phyloP scores from a whole-genome alignment of 2,888 invertebrate species.

The Callyntrura guangdongensis region DNA sequence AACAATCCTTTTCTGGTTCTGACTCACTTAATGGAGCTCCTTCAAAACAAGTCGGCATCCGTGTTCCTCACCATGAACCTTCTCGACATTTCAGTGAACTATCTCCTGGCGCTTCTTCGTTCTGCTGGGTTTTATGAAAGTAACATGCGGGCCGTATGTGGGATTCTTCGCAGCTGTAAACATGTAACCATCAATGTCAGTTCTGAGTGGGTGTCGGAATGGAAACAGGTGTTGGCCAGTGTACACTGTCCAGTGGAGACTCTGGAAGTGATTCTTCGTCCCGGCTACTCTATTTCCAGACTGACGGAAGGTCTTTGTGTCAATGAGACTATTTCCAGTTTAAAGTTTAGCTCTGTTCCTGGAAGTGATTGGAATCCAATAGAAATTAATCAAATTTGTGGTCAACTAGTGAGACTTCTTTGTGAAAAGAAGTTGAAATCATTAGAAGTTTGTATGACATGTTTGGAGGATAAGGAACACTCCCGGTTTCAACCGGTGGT shows the following conservation, averaged over 20 bases:
- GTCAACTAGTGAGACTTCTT: slow-evolving; percentile 81
- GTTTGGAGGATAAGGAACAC: slow-evolving; percentile 87
- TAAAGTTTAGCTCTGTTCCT: slow-evolving; percentile 86
- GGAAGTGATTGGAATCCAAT: slow-evolving; percentile 88
- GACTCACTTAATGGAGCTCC: slow-evolving; percentile 87
- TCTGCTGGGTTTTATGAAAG: slow-evolving; percentile 88
- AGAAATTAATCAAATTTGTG: slow-evolving; percentile 86
- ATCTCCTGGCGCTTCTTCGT: slow-evolving; percentile 87
- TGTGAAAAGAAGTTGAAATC: slow-evolving; percentile 87
- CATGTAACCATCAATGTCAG: slow-evolving; percentile 83
- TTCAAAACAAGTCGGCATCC: slow-evolving; percentile 87
- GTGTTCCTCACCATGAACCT: slow-evolving; percentile 87
- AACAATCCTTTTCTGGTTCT: slow-evolving; percentile 85
- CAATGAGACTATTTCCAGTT: slow-evolving; percentile 87
- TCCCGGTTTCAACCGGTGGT: slow-evolving; percentile 87
- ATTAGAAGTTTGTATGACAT: slow-evolving; percentile 88
- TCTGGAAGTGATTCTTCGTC: slow-evolving; percentile 84
- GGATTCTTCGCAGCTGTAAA: slow-evolving; percentile 86
- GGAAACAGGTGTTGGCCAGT: slow-evolving; percentile 84
- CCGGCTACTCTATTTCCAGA: slow-evolving; percentile 83
- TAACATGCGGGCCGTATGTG: slow-evolving; percentile 87
- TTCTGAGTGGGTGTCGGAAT: slow-evolving; percentile 83
- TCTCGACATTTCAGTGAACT: slow-evolving; percentile 87
- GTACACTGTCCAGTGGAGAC: slow-evolving; percentile 85
- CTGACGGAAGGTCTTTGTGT: slow-evolving; percentile 85